Evolutionary conservation across 2,113 vertebrate genomes (phyloP).

Genomic region (human (Homo sapiens)): DNA sequence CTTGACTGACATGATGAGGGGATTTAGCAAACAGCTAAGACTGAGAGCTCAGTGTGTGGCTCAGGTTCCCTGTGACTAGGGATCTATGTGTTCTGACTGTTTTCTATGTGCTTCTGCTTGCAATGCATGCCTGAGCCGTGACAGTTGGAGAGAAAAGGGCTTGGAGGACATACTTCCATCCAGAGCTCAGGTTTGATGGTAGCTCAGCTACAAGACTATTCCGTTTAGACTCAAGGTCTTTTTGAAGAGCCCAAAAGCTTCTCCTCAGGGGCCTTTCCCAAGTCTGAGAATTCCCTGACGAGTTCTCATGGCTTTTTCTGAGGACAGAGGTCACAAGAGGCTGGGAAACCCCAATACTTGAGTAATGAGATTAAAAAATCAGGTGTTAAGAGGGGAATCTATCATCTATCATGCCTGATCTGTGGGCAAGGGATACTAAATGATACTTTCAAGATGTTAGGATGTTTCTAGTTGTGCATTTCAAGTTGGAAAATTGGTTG

Average conservation of each 20-base stretch:
- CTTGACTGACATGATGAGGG: not conserved
- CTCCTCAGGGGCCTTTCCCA: not conserved
- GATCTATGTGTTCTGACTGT: not conserved
- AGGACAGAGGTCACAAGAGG: not conserved
- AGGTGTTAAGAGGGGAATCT: not conserved
- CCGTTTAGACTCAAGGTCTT: not conserved
- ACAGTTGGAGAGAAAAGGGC: not conserved
- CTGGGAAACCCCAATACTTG: not conserved
- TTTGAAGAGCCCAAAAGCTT: conserved; percentile 37
- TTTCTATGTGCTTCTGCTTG: not conserved
- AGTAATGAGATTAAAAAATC: not conserved
- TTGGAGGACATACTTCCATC: not conserved
- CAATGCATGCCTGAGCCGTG: not conserved
- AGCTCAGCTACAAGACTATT: not conserved
- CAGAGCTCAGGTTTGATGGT: not conserved
- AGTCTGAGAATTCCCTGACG: not conserved
- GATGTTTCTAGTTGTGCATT: not conserved
- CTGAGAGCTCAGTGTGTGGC: not conserved
- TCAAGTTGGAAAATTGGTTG: not conserved
- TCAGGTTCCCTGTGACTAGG: not conserved
- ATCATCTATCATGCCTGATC: not conserved
- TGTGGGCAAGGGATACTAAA: not conserved
- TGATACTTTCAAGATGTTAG: not conserved
- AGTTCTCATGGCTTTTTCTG: not conserved
- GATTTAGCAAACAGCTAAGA: not conserved